Base-by-base conservation (phyloP, 1,140 invertebrate genomes). In the Bombus waltoni region DNA sequence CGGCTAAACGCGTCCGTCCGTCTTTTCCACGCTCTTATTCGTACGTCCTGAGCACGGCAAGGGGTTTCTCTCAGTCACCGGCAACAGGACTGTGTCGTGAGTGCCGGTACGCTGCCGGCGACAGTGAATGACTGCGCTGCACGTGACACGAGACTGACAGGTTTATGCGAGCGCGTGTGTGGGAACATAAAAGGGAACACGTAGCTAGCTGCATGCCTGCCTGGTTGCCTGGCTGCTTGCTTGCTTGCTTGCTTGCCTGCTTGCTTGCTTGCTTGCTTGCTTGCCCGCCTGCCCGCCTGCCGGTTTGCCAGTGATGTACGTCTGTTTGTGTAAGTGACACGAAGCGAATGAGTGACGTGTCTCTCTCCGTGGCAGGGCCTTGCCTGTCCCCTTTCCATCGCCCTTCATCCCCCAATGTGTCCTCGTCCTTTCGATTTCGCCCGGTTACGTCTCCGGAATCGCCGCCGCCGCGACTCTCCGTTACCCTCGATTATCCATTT, bases 301-400 rank as follows among this genome's bases (percentile, higher is more conserved):
- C 75, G 35, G 75, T 40, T 68, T 81, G 94, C 87, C 90, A 91
- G 91, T 95, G 94, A 95, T 95, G 94, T 95, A 95, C 94, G 93
- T 94, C 94, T 94, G 95, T 94, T 95, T 95, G 94, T 95, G 95
- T 94, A 95, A 95, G 94, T 95, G 95, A 95, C 94, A 94, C 93
- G 92, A 87, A 93, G 89, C 89, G 90, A 94, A 92, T 94, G 94
- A 95, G 91, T 95, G 94, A 95, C 94, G 92, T 90, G 92, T 93
- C 91, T 93, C 92, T 93, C 92, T 92, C 89, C 38, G 38, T 53
- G 81, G 76, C 77, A 90, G 86, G 88, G 79, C 81, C 85, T 74
- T 1, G 66, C 83, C 82, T 77, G 71, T 70, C 40, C 81, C 76
- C 77, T 38, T 38, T 53, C 82, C 77, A 66, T 59, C 83, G 71